Conservation (phyloP, 1,140 invertebrate species). For the Diuraphis noxia region DNA sequence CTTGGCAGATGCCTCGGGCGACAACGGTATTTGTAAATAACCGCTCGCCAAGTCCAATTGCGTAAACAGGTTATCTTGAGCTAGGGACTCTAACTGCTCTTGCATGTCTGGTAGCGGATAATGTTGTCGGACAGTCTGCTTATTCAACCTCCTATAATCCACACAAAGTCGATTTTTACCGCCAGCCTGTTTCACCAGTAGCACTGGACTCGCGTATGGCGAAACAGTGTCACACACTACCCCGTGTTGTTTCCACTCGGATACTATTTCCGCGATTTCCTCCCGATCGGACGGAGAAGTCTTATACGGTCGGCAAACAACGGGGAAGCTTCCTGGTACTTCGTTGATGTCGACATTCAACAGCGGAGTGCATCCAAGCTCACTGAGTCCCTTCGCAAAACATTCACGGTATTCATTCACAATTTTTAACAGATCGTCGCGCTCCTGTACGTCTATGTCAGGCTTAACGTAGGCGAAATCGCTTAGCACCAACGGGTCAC, state of each 20-base stretch:
- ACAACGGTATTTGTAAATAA: slow-evolving; percentile 54
- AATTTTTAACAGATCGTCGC: background rate
- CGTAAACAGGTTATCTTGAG: slow-evolving; percentile 48
- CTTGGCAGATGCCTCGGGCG: slow-evolving; percentile 4
- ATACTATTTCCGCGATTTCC: background rate
- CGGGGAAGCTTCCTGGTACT: background rate
- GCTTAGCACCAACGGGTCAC: background rate
- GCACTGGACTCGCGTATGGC: background rate
- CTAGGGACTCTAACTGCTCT: slow-evolving; percentile 55
- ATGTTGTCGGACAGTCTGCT: slow-evolving; percentile 53
- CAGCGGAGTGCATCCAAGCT: background rate
- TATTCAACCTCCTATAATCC: slow-evolving; percentile 55
- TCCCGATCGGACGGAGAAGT: background rate
- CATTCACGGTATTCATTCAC: background rate
- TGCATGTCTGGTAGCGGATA: slow-evolving; percentile 56
- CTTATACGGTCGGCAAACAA: background rate
- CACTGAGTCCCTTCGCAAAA: background rate
- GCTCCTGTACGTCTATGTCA: background rate
- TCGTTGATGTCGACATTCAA: background rate
- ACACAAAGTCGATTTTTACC: slow-evolving; percentile 54
- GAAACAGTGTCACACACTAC: slow-evolving; percentile 57
- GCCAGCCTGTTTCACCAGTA: background rate
- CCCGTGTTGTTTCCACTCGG: slow-evolving; percentile 44
- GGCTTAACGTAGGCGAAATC: background rate
- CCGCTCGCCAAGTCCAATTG: slow-evolving; percentile 55